Base-by-base conservation (phyloP, 2,888 invertebrate genomes). In the Molorchus minor region DNA sequence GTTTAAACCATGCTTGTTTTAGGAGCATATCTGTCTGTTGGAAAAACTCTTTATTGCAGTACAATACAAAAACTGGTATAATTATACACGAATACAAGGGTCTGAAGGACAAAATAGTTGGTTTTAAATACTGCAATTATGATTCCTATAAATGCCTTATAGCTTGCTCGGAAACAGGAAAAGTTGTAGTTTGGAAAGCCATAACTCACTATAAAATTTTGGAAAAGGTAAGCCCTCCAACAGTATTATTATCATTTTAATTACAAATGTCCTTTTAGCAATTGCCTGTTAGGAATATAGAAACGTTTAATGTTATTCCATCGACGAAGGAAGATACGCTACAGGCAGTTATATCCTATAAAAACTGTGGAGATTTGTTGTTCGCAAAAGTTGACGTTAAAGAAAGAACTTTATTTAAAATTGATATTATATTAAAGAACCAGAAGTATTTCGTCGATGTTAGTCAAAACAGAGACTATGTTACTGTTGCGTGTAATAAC, bases 21-120 rank as follows among this genome's bases (percentile, higher is more conserved):
- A 91, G 91, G 69, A 83, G 79, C 62, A 66, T 91, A 7, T 87
- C 87, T 70, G 82, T 89, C 43, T 82, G 87, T 1, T 85, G 84
- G 77, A 86, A 84, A 36, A 82, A 85, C 63, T 75, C 81, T 2
- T 81, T 92, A 4, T 83, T 86, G 67, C 84, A 87, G 0, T 90
- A 86, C 72, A 88, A 85, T 68, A 83, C 86, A 0, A 81, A 82
- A 70, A 90, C 90, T 1, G 89, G 88, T 0, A 87, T 88, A 71
- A 82, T 85, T 63, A 80, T 87, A 1, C 80, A 83, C 52, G 84
- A 85, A 66, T 84, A 87, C 47, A 82, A 82, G 61, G 86, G 86
- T 17, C 82, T 85, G 15, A 78, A 76, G 13, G 75, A 82, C 3
- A 75, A 79, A 65, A 81, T 85, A n/a, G 81, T 85, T 25, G 84